Evolutionary conservation across 2,888 invertebrate genomes (phyloP).

Genomic region (Polylopha cassiicola): DNA sequence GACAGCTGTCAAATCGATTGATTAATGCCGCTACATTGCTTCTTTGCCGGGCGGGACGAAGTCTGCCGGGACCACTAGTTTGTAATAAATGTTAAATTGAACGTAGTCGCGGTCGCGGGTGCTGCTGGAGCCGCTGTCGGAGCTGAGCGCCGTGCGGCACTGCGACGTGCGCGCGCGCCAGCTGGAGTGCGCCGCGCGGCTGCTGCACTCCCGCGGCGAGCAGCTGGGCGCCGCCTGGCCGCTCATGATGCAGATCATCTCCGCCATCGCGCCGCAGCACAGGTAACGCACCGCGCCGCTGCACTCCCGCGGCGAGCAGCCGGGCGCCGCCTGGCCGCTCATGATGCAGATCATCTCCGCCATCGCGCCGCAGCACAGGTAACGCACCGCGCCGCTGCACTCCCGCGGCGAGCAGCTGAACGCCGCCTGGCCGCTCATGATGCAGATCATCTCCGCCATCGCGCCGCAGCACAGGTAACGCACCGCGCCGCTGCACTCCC

Average conservation of each 20-base stretch:
- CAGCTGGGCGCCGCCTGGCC: conserved; percentile 97
- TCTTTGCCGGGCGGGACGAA: too few species aligned
- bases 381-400: too few species aligned
- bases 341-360: too few species aligned
- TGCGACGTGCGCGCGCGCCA: conserved; percentile 96
- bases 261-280: conserved; percentile 95
- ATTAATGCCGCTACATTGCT: too few species aligned
- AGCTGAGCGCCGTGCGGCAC: conserved; percentile 92
- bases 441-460: too few species aligned
- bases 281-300: conserved; percentile 75
- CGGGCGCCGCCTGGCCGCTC: background rate
- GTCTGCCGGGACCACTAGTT: too few species aligned
- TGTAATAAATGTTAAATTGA: background rate
- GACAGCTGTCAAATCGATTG: too few species aligned
- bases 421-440: too few species aligned
- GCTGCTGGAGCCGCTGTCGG: conserved; percentile 92
- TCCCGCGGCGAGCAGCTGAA: too few species aligned
- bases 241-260: conserved; percentile 93
- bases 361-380: too few species aligned
- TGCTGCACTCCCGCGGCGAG: conserved; percentile 94
- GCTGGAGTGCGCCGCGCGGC: conserved; percentile 94
- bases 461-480: too few species aligned
- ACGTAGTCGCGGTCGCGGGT: conserved; percentile 88
- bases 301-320: background rate
- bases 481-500: too few species aligned